These are phyloP conservation scores for Atethmia centrago DNA, from an alignment of 2,888 invertebrate species.

Conservation along the genomic window DNA sequence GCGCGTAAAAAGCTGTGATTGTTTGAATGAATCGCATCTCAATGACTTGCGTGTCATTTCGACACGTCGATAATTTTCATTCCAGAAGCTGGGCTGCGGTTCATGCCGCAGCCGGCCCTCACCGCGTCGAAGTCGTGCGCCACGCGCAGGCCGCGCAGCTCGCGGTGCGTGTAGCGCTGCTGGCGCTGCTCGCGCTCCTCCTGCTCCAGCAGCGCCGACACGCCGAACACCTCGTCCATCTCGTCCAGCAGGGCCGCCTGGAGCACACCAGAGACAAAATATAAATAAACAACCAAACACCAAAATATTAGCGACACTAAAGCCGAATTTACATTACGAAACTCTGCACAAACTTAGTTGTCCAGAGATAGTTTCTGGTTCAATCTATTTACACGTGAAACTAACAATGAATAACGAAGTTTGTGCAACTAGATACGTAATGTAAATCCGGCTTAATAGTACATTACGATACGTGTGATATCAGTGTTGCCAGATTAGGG, in stretches of 20 bases:
- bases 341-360: too few species aligned
- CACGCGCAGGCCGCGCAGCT: slow-evolving; percentile 93
- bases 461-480: too few species aligned
- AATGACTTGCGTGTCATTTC: too few species aligned
- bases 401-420: neutral
- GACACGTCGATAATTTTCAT: neutral
- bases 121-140: slow-evolving; percentile 91
- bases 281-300: neutral
- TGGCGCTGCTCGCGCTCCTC: slow-evolving; percentile 91
- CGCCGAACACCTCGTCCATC: slow-evolving; percentile 98
- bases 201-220: slow-evolving; percentile 95
- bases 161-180: slow-evolving; percentile 93
- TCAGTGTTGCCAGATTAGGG: too few species aligned
- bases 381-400: too few species aligned
- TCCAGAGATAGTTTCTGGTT: too few species aligned
- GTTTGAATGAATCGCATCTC: too few species aligned
- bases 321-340: neutral
- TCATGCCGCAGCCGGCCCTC: neutral
- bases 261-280: neutral
- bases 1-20: neutral
- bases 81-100: neutral
- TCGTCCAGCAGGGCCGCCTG: slow-evolving; percentile 98
- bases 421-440: too few species aligned
- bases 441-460: too few species aligned
- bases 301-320: neutral